Evolutionary conservation across 2,113 vertebrate genomes (phyloP).

Genomic region (Brachypodius melanocephalos): DNA sequence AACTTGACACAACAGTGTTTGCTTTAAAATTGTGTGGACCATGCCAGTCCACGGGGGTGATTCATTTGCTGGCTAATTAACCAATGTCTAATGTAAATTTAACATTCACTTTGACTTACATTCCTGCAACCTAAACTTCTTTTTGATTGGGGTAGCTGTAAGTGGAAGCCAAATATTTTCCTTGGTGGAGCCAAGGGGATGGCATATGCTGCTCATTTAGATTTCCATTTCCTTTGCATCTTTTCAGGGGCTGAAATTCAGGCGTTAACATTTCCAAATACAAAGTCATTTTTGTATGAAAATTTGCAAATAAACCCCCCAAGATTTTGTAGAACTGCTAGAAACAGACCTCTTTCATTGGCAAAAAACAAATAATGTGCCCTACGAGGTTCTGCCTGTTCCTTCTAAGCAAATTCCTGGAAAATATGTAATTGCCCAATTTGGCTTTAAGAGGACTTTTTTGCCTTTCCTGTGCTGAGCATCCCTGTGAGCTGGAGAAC

Average conservation of each 20-base stretch:
- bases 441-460: background rate
- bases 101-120: slow-evolving; percentile 38
- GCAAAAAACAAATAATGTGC: background rate
- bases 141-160: slow-evolving; percentile 49
- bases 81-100: slow-evolving; percentile 52
- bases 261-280: background rate
- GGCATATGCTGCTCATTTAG: slow-evolving; percentile 40
- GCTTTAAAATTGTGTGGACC: background rate
- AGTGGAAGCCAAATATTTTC: slow-evolving; percentile 67
- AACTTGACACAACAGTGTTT: background rate
- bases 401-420: background rate
- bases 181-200: slow-evolving; percentile 25
- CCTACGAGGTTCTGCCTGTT: background rate
- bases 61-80: slow-evolving; percentile 59
- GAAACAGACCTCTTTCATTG: background rate
- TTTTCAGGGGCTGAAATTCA: slow-evolving; percentile 11
- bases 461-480: background rate
- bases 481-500: background rate
- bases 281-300: slow-evolving; percentile 36
- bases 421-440: background rate
- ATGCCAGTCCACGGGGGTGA: background rate
- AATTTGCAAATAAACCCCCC: background rate
- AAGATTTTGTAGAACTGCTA: background rate
- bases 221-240: slow-evolving; percentile 63
- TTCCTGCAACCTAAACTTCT: slow-evolving; percentile 44